Evolutionary conservation across 2,888 invertebrate genomes (phyloP), one percentile per base, ranked within the genome.

Genomic region (Oscheius sp.): DNA sequence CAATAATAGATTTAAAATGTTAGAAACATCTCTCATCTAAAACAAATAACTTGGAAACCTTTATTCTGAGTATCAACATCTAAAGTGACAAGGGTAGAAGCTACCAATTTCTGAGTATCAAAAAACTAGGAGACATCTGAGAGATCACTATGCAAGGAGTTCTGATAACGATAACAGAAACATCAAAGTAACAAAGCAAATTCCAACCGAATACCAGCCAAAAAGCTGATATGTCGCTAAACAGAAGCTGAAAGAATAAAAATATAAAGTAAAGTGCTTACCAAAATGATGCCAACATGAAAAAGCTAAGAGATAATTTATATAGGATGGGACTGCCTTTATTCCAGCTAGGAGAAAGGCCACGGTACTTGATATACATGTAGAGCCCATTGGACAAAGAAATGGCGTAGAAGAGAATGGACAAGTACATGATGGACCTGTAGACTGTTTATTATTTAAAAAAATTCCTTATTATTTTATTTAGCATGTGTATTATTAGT

Each of bases 171-270:
- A 62, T 2, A 62, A 36, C 9, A 62, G 47, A 33, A 50, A 47
- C 62, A 62, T 62, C 12, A 62, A 38, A 22, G 51, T 64, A 9
- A 64, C 51, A 36, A 64, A 54, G 20, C 51, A 41, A 26, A 64
- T 64, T 6, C 45, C 41, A 2, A 38, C 30, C 4, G 64, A 64
- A 36, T n/a, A 20, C 54, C 20, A 64, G 12, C 64, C 64, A 20
- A 64, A 64, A 12, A 54, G 28, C 12, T 41, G 28, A 26, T 24
- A 64, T 6, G 64, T 64, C 5, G 64, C 64, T n/a, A 20, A 30
- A 51, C 64, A 64, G 41, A 64, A 64, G 30, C 64, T 64, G 54
- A 51, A 64, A 64, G 8, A 28, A n/a, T n/a, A n/a, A n/a, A n/a
- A n/a, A n/a, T n/a, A 61, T 5, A n/a, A n/a, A 9, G 45, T 20